Evolutionary conservation across 1,140 invertebrate species (phyloP).

Genomic region (Nebria ingens): DNA sequence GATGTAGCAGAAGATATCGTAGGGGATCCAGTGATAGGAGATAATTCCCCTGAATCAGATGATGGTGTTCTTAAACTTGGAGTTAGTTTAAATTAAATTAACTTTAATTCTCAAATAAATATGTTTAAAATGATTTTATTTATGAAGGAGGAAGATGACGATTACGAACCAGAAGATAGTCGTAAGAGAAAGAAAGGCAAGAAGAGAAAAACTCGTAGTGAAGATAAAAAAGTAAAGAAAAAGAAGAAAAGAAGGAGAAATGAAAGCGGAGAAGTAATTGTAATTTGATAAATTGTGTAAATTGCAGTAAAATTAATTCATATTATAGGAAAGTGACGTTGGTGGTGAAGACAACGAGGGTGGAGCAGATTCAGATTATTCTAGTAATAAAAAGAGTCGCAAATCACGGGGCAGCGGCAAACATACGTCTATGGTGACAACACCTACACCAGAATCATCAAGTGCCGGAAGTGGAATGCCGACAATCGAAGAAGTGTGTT

Average conservation of each 20-base stretch:
- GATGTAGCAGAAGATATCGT: constrained; percentile 53
- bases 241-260: constrained; percentile 89
- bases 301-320: constrained; percentile 20
- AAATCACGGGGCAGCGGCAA: constrained; percentile 39
- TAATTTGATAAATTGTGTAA: constrained; percentile 11
- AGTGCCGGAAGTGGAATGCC: constrained; percentile 58
- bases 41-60: constrained; percentile 63
- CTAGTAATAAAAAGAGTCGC: constrained; percentile 44
- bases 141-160: constrained; percentile 67
- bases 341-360: constrained; percentile 56
- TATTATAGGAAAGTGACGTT: constrained; percentile 66
- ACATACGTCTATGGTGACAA: constrained; percentile 35
- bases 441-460: constrained; percentile 39
- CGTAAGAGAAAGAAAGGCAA: constrained; percentile 84
- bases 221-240: constrained; percentile 82
- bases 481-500: constrained; percentile 85
- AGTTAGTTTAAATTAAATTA: no score
- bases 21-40: constrained; percentile 43
- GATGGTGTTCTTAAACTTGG: constrained; percentile 48
- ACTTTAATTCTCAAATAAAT: no score
- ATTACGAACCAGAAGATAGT: constrained; percentile 72
- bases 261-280: constrained; percentile 73
- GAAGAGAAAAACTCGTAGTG: constrained; percentile 76
- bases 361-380: constrained; percentile 56
- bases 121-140: neutral